Conservation (phyloP, 1,140 invertebrate species). For the Chrysoperla carnea region DNA sequence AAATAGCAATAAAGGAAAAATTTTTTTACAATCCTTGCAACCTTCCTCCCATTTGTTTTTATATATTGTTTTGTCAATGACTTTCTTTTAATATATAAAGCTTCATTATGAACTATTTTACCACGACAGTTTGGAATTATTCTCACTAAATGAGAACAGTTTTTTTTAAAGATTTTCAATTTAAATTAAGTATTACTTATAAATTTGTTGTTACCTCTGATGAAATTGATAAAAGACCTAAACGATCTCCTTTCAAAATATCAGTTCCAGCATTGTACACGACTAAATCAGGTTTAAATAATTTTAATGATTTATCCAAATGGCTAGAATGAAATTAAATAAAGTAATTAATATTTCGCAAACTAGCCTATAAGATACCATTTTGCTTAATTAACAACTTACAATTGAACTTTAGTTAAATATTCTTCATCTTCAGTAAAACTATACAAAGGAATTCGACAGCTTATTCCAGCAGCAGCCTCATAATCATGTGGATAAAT, state of each 20-base stretch:
- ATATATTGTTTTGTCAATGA: too few relatives aligned
- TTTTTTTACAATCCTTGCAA: too few relatives aligned
- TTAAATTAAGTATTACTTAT: too few relatives aligned
- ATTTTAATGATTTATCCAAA: slow-evolving; percentile 42
- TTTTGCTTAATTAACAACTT: slow-evolving; percentile 19
- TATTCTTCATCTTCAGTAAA: slow-evolving; percentile 54
- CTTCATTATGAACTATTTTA: too few relatives aligned
- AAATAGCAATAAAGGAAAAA: too few relatives aligned
- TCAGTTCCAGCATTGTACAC: slow-evolving; percentile 84
- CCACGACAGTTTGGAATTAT: too few relatives aligned
- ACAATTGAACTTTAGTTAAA: slow-evolving; percentile 46
- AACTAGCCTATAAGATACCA: too few relatives aligned
- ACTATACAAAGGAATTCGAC: slow-evolving; percentile 46
- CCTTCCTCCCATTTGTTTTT: too few relatives aligned
- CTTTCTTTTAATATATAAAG: too few relatives aligned
- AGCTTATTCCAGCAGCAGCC: slow-evolving; percentile 58
- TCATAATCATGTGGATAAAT: slow-evolving; percentile 65
- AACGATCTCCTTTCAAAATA: slow-evolving; percentile 54
- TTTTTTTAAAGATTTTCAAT: too few relatives aligned
- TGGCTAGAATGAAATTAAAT: slow-evolving; percentile 25
- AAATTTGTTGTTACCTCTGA: slow-evolving; percentile 37
- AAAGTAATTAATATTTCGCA: slow-evolving; percentile 2
- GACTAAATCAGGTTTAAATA: slow-evolving; percentile 63
- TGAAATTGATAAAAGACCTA: slow-evolving; percentile 50
- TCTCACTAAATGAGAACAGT: too few relatives aligned